Conservation (phyloP, 23 tunicate species). For the Halocynthia roretzi region DNA sequence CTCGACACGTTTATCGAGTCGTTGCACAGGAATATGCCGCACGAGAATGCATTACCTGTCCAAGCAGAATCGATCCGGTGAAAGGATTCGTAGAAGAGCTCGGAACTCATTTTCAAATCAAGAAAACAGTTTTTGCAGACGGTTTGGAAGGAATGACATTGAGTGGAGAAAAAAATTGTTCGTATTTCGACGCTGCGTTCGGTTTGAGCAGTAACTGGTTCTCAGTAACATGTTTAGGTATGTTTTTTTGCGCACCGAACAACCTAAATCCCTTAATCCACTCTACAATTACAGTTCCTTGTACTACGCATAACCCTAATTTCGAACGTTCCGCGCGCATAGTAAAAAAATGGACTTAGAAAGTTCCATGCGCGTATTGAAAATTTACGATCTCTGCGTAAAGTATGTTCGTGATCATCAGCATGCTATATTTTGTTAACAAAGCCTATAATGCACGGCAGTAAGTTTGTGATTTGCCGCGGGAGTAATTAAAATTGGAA, state of each 20-base stretch:
- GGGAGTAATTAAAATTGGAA: too few species aligned
- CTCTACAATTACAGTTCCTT: too few species aligned
- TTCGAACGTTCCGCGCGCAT: too few species aligned
- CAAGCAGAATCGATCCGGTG: neutral
- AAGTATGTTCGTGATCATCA: too few species aligned
- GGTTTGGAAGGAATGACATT: neutral
- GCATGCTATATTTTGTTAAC: too few species aligned
- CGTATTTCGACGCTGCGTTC: conserved; percentile 26
- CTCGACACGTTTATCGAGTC: conserved; percentile 48
- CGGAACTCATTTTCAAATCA: neutral
- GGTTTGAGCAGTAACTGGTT: conserved; percentile 3
- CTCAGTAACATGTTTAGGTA: conserved; percentile 19
- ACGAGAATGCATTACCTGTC: conserved; percentile 41
- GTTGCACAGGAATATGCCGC: neutral
- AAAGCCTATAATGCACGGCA: too few species aligned
- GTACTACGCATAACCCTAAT: neutral
- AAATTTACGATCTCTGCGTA: too few species aligned
- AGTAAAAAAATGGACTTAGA: too few species aligned
- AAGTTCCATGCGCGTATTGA: too few species aligned
- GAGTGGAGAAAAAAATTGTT: conserved; percentile 9
- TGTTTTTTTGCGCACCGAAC: neutral
- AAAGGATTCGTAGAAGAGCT: neutral
- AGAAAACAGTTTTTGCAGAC: neutral
- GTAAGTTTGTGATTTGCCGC: too few species aligned
- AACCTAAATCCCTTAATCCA: neutral